These are phyloP conservation scores for Ivindomyrus marchei DNA, from an alignment of 2,113 vertebrate genomes.

Conservation along the genomic window DNA sequence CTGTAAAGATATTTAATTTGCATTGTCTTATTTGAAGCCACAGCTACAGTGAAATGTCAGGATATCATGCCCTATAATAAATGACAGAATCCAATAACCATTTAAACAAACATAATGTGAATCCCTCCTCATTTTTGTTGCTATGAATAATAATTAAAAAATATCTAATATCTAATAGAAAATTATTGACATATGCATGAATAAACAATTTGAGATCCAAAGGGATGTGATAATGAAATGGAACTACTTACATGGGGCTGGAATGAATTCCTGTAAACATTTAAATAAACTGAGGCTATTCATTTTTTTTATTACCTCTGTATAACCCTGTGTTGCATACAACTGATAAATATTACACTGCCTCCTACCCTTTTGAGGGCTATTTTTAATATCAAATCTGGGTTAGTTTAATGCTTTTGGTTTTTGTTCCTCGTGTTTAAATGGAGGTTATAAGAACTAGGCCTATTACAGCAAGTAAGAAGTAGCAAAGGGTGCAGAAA, in stretches of 20 bases:
- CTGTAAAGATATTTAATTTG: not conserved
- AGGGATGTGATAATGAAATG: not conserved
- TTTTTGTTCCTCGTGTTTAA: slow-evolving; percentile 48
- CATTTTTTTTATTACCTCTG: not conserved
- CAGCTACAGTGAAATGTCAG: not conserved
- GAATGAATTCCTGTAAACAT: not conserved
- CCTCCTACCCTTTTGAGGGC: slow-evolving; percentile 34
- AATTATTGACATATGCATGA: not conserved
- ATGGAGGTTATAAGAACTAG: slow-evolving; percentile 44
- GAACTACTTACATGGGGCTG: not conserved
- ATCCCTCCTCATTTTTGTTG: not conserved
- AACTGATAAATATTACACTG: slow-evolving; percentile 45
- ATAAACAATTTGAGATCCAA: not conserved
- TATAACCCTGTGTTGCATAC: slow-evolving; percentile 10
- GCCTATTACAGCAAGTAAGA: slow-evolving; percentile 34
- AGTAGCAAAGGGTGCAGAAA: slow-evolving; percentile 21
- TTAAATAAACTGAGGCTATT: not conserved
- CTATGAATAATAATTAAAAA: not conserved
- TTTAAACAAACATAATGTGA: not conserved
- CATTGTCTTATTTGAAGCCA: not conserved
- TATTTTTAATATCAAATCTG: slow-evolving; percentile 55
- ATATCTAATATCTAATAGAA: not conserved
- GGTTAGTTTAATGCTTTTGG: slow-evolving; percentile 34
- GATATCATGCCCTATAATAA: not conserved
- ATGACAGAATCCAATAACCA: not conserved